These are phyloP conservation scores for Arbacia lixula DNA, from an alignment of 53 echinoderm and acorn worm species.

Conservation along the genomic window DNA sequence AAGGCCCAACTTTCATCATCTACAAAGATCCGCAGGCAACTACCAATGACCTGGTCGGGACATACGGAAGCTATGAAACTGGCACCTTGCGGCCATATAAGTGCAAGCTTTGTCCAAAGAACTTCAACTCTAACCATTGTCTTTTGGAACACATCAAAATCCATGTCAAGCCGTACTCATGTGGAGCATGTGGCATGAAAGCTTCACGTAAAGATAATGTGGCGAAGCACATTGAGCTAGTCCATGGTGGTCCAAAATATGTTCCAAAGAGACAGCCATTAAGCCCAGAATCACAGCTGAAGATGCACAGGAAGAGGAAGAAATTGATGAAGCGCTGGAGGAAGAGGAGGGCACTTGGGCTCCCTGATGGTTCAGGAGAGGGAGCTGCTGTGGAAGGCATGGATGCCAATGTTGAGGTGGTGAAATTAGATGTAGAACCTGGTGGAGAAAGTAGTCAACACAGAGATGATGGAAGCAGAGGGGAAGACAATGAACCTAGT, in stretches of 20 bases:
- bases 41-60: slow-evolving; percentile 75
- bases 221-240: slow-evolving; percentile 88
- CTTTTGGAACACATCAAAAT: slow-evolving; percentile 97
- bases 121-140: slow-evolving; percentile 92
- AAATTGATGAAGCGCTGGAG: slow-evolving; percentile 41
- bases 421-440: background rate
- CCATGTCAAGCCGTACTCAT: slow-evolving; percentile 93
- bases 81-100: slow-evolving; percentile 76
- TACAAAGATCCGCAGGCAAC: slow-evolving; percentile 86
- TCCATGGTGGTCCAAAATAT: slow-evolving; percentile 92
- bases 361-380: background rate
- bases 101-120: slow-evolving; percentile 87
- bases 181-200: slow-evolving; percentile 84
- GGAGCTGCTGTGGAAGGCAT: background rate
- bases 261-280: slow-evolving; percentile 69
- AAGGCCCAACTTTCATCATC: slow-evolving; percentile 49
- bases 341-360: slow-evolving; percentile 18
- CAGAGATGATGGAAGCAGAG: background rate
- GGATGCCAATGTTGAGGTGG: no score
- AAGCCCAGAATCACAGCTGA: slow-evolving; percentile 6
- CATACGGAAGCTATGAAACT: slow-evolving; percentile 67
- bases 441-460: background rate
- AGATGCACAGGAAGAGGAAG: slow-evolving; percentile 18
- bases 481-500: background rate
- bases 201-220: slow-evolving; percentile 96